Percentiles rank a stretch among this genome's conserved stretches.
These are phyloP conservation scores for Pampusana beccarii DNA, from an alignment of 2,113 vertebrate genomes.

Conservation along the genomic window DNA sequence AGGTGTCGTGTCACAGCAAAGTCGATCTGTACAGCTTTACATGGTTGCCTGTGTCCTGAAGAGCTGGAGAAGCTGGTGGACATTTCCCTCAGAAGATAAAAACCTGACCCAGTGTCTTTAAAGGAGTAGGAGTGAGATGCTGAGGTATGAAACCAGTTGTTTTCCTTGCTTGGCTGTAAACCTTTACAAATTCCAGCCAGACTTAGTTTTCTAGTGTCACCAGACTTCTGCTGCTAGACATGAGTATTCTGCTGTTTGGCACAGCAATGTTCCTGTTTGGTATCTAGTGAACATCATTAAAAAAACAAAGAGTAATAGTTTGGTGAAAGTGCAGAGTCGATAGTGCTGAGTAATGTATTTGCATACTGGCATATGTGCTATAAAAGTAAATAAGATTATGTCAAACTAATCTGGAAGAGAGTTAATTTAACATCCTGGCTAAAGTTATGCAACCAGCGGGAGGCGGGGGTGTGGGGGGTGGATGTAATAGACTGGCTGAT, in stretches of 20 bases:
- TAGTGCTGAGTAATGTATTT: constrained; percentile 63
- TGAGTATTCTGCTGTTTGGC: constrained; percentile 2
- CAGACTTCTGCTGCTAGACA: neutral
- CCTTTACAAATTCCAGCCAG: neutral
- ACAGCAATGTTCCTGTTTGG: neutral
- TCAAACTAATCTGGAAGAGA: constrained; percentile 51
- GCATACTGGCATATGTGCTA: constrained; percentile 12
- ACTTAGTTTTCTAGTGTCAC: neutral
- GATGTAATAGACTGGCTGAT: constrained; percentile 34
- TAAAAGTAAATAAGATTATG: constrained; percentile 34
- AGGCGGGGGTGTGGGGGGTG: neutral
- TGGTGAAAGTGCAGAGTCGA: constrained; percentile 11
- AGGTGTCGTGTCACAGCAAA: accelerated
- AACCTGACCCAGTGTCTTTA: accelerated
- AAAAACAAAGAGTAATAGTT: constrained; percentile 38
- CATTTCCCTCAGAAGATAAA: neutral
- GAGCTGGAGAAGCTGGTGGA: neutral
- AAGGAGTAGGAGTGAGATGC: neutral
- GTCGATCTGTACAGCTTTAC: neutral
- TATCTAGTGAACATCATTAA: neutral
- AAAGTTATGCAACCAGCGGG: constrained; percentile 57
- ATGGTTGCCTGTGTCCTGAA: accelerated
- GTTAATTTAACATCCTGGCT: constrained; percentile 68
- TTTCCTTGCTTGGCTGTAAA: neutral
- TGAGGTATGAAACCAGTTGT: neutral